Base-by-base conservation (phyloP, 2,888 invertebrate genomes). In the Cabera pusaria region DNA sequence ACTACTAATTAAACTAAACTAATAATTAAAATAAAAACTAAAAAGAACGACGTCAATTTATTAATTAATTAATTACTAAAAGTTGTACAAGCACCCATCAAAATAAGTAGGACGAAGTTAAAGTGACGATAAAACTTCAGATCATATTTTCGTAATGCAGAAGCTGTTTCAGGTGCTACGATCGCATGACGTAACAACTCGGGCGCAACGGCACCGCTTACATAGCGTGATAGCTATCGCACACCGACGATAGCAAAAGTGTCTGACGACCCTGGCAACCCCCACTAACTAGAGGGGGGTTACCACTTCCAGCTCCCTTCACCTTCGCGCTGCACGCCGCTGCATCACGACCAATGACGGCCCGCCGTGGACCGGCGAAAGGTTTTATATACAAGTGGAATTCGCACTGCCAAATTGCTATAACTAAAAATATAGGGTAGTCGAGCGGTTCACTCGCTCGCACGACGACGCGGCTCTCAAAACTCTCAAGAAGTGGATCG, bases 321-420 rank as follows among this genome's bases (percentile, higher is more conserved):
- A 77, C 84, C 86, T 83, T 80, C 78, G 79, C 64, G 75, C 74
- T 70, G 71, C 77, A 73, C 75, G 72, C 64, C 57, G 61, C 60
- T 52, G 64, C 59, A 57, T 56, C 50, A 56, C 82, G 62, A 79
- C 90, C 89, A 89, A 89, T 89, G 76, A 75, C 76, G 79, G 81
- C 67, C 70, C 77, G 80, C 79, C 72, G 75, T 76, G 73, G 81
- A 75, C 86, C 85, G 88, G 90, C 90, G 88, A 90, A 91, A 91
- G 91, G 91, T 91, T 91, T 91, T 91, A 91, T 91, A 91, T 90
- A 91, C 88, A 84, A 88, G 88, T 89, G 79, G 89, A 89, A 87
- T 90, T 90, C 79, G 90, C 89, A 86, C 82, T 79, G 86, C 82
- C 82, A 85, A 89, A 85, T 84, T 83, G 89, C 89, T 90, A 90